Conservation (phyloP, 2,113 vertebrate species). For the Cyprinus carpio region DNA sequence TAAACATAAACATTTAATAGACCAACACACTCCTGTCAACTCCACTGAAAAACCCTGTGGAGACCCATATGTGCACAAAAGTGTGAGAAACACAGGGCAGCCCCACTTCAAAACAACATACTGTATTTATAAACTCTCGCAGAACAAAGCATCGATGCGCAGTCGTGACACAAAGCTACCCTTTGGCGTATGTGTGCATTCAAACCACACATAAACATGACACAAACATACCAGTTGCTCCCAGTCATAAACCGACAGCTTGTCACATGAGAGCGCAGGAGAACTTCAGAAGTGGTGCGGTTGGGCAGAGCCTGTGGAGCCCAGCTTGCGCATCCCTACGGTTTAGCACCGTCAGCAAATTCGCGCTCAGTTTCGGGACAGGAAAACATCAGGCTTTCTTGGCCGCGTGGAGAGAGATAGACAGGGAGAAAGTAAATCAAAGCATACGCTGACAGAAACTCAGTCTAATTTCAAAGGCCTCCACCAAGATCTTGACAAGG, state of each 20-base stretch:
- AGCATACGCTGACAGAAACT: slow-evolving; percentile 31
- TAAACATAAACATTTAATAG: background rate
- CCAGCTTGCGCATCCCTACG: background rate
- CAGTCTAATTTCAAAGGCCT: slow-evolving; percentile 35
- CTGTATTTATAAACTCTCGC: background rate
- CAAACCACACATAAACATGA: slow-evolving; percentile 19
- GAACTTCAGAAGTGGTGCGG: slow-evolving; percentile 13
- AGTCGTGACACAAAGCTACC: slow-evolving; percentile 1
- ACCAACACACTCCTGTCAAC: background rate
- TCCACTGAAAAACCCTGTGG: background rate
- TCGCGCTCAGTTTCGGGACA: slow-evolving; percentile 28
- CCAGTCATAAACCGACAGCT: slow-evolving; percentile 6
- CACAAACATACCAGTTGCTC: slow-evolving; percentile 29
- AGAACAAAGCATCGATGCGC: background rate
- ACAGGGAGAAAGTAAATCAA: slow-evolving; percentile 21
- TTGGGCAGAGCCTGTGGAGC: slow-evolving; percentile 27
- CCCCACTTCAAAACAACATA: slow-evolving; percentile 2
- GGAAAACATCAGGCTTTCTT: slow-evolving; percentile 31
- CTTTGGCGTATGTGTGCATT: background rate
- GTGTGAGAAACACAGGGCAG: background rate
- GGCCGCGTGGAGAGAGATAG: slow-evolving; percentile 5
- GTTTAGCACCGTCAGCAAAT: slow-evolving; percentile 44
- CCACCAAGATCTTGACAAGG: slow-evolving; percentile 27
- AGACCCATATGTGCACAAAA: background rate
- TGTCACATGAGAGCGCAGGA: slow-evolving; percentile 1